These are phyloP conservation scores for Oithona nana DNA, from an alignment of 2,888 invertebrate species.

Conservation along the genomic window DNA sequence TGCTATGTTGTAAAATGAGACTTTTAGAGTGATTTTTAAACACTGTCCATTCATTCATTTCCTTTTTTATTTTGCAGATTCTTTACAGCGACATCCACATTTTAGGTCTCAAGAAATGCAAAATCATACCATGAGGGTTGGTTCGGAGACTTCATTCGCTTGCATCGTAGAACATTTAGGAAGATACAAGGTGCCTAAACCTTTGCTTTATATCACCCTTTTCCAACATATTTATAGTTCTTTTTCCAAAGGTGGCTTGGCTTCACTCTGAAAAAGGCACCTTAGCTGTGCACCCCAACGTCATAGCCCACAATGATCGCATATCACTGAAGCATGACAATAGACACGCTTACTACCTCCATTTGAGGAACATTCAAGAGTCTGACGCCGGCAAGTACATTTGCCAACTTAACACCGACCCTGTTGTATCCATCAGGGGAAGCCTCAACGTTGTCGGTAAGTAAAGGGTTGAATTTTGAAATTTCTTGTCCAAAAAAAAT, in stretches of 20 bases:
- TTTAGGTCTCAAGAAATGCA: not conserved
- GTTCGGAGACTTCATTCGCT: not conserved
- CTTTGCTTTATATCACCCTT: not conserved
- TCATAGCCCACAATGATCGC: constrained; percentile 9
- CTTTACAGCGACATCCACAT: not conserved
- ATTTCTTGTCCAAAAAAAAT: not conserved
- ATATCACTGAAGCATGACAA: constrained; percentile 3
- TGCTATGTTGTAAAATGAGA: too few species aligned
- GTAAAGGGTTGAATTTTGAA: not conserved
- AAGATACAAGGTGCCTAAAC: not conserved
- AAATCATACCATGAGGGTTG: constrained; percentile 7
- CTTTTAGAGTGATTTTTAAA: too few species aligned
- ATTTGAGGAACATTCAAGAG: constrained; percentile 7
- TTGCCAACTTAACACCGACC: constrained; percentile 8
- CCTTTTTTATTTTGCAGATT: too few species aligned
- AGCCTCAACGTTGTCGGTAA: constrained; percentile 3
- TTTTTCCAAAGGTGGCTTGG: constrained; percentile 1
- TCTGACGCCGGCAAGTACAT: constrained; percentile 13
- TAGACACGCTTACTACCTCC: not conserved
- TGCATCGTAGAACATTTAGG: constrained; percentile 3
- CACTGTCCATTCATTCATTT: too few species aligned
- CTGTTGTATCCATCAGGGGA: constrained; percentile 1
- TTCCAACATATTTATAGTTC: not conserved
- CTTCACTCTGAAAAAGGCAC: constrained; percentile 12
- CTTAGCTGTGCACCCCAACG: constrained; percentile 2